phyloP scores from a whole-genome alignment of 2,888 invertebrate species.

The Conomelus anceps region DNA sequence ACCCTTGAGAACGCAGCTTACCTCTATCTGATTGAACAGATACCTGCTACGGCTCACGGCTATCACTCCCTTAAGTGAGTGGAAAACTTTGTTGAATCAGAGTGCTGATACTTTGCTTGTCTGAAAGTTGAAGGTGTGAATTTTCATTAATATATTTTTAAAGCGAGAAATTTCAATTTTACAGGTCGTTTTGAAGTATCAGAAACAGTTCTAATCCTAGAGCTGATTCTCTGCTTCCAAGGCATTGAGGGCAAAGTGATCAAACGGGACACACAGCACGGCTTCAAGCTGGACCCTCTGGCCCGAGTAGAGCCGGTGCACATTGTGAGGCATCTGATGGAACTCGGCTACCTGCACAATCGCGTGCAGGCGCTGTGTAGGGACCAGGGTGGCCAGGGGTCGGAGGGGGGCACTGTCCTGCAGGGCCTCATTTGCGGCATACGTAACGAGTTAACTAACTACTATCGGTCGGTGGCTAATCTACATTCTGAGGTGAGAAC shows the following conservation, averaged over 20 bases:
- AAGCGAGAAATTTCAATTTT: not conserved
- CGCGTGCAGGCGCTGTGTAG: conserved; percentile 74
- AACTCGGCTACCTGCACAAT: conserved; percentile 80
- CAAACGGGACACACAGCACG: conserved; percentile 45
- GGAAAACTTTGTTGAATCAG: no score
- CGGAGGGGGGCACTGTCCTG: conserved; percentile 63
- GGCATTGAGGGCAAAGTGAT: conserved; percentile 77
- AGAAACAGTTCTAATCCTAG: conserved; percentile 57
- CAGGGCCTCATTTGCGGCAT: conserved; percentile 82
- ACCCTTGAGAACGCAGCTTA: no score
- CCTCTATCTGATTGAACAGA: no score
- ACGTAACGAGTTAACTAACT: conserved; percentile 77
- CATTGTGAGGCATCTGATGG: conserved; percentile 67
- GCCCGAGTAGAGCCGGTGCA: conserved; percentile 49
- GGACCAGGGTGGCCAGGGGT: conserved; percentile 58
- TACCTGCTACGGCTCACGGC: no score
- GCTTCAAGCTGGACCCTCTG: conserved; percentile 53
- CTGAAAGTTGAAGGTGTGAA: no score
- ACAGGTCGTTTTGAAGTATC: conserved; percentile 36
- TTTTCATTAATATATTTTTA: no score
- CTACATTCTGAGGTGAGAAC: conserved; percentile 72
- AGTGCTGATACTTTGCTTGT: no score
- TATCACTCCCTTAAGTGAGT: no score
- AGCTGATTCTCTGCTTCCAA: conserved; percentile 78
- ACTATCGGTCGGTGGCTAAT: conserved; percentile 79